Evolutionary conservation across 2,888 invertebrate species (phyloP), one percentile per base, ranked within the genome.

Genomic region (Pandemis heparana): DNA sequence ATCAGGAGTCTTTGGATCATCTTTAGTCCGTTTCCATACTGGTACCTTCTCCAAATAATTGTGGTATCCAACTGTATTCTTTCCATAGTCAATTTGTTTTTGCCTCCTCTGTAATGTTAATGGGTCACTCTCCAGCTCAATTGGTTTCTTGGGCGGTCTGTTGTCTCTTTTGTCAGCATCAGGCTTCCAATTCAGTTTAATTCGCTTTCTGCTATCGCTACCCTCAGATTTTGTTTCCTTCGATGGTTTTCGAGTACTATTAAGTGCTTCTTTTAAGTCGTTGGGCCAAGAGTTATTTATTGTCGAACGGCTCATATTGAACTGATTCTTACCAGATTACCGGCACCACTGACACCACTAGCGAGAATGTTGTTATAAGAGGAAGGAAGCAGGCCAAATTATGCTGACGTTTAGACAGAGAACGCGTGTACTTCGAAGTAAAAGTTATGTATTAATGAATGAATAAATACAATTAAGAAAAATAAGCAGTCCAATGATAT

Each of bases 41-140:
- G 97, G 97, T 60, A 98, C 95, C 80, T 92, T 81, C 79, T 95
- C 92, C 10, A 94, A 83, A 80, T 98, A 99, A 88, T 96, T 96
- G 79, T 97, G 96, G 87, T 99, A 99, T 56, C 97, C 98, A 78
- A 96, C 90, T 41, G 99, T 99, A 84, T 98, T 98, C 91, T 98
- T 99, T 12, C 99, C 99, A 92, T 98, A 99, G 88, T 98, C 98
- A 82, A 99, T 97, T 91, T 98, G 98, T 89, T 99, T 99, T 85
- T 98, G 98, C 60, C 99, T 95, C 76, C 99, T 95, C 56, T 95
- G 92, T 74, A 99, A 90, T 38, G 97, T 89, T 5, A 84, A 92
- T 16, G 96, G 95, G 91, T 99, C 97, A 8, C 95, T 96, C 91
- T 98, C 98, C 41, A 92, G 83, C 79, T 95, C 95, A 46, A 85